These are phyloP conservation scores for Drosophila tropicalis DNA, from an alignment of 1,140 invertebrate species.

Conservation along the genomic window DNA sequence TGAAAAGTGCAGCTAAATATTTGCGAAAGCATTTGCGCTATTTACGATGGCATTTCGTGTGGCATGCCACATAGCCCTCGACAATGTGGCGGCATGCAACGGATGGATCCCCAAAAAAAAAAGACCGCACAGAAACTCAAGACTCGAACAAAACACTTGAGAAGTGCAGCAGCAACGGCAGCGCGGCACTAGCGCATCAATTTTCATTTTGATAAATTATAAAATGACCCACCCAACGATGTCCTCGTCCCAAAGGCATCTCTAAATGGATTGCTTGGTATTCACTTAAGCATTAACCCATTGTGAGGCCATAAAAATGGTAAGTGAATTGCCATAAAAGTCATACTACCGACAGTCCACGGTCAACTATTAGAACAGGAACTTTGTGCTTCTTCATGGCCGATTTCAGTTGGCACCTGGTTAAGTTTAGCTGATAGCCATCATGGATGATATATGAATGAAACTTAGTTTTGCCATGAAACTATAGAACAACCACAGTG, in stretches of 20 bases:
- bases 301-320: slow-evolving; percentile 42
- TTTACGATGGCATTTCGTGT: slow-evolving; percentile 74
- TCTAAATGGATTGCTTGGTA: slow-evolving; percentile 65
- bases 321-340: slow-evolving; percentile 9
- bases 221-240: slow-evolving; percentile 60
- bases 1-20: slow-evolving; percentile 75
- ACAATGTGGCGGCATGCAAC: slow-evolving; percentile 36
- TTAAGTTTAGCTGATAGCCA: not conserved
- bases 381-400: slow-evolving; percentile 27
- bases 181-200: slow-evolving; percentile 56
- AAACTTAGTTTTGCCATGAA: no score
- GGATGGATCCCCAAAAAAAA: slow-evolving; percentile 4
- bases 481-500: no score
- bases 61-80: slow-evolving; percentile 47
- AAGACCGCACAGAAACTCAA: not conserved
- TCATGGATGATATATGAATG: no score
- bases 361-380: slow-evolving; percentile 13
- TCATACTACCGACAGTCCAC: not conserved
- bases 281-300: slow-evolving; percentile 55
- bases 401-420: not conserved
- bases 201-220: slow-evolving; percentile 82
- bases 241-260: slow-evolving; percentile 30
- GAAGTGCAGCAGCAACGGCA: not conserved
- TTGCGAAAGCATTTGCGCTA: slow-evolving; percentile 75
- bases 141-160: slow-evolving; percentile 4